Conservation (phyloP, 2,888 invertebrate genomes). For the Margaritifera margaritifera region DNA sequence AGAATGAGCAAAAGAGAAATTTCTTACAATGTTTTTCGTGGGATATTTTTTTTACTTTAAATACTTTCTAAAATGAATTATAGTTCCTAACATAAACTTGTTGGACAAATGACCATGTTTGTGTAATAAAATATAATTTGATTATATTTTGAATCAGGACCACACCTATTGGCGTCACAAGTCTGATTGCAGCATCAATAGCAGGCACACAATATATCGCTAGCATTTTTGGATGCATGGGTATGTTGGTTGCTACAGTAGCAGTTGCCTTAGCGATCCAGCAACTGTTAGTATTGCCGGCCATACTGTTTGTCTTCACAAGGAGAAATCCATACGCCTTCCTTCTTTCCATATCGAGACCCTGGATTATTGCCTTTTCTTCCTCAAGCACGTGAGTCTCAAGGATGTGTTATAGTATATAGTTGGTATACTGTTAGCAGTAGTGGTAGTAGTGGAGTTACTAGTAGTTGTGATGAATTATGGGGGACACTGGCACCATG, state of each 20-base stretch:
- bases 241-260: slow-evolving; percentile 49
- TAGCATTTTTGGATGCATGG: slow-evolving; percentile 31
- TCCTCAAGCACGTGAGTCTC: slow-evolving; percentile 64
- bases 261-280: slow-evolving; percentile 51
- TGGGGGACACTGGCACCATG: too few relatives aligned
- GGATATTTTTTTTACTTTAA: too few relatives aligned
- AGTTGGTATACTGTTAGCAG: too few relatives aligned
- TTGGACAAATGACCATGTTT: too few relatives aligned
- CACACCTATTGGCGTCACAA: slow-evolving; percentile 40
- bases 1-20: too few relatives aligned
- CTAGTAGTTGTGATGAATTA: too few relatives aligned
- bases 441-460: too few relatives aligned
- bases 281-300: slow-evolving; percentile 52
- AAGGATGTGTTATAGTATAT: too few relatives aligned
- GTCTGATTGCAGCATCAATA: slow-evolving; percentile 38
- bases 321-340: slow-evolving; percentile 54
- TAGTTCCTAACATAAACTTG: too few relatives aligned
- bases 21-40: too few relatives aligned
- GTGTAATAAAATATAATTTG: background rate
- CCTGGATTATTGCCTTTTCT: slow-evolving; percentile 60
- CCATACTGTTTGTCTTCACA: slow-evolving; percentile 46
- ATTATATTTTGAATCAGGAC: slow-evolving; percentile 22
- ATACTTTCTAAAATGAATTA: too few relatives aligned
- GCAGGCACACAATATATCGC: slow-evolving; percentile 28
- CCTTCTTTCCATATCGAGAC: slow-evolving; percentile 37